Base-by-base conservation (phyloP, 2,113 vertebrate genomes). In the Urocolius indicus region DNA sequence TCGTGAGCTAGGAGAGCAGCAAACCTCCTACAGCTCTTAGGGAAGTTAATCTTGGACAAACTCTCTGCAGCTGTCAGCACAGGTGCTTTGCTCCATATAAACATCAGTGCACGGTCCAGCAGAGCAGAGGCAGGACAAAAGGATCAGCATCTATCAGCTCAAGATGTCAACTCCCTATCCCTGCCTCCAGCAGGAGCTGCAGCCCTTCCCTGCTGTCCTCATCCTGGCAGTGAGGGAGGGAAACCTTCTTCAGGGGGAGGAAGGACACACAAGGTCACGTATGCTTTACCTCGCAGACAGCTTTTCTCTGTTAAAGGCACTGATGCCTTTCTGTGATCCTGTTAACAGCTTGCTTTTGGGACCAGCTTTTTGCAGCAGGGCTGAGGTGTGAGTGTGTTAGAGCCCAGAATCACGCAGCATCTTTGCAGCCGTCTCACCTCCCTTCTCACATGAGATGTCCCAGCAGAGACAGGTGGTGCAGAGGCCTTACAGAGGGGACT, bases 381-480 rank as follows among this genome's bases (percentile, higher is more conserved):
- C 83, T 49, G 92, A 95, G 79, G 87, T 88, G 94, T 46, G 93
- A 97, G 81, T 0, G 1, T 89, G 85, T 76, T 90, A 52, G 82
- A 83, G 82, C 59, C 59, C 72, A 52, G 79, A 26, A 34, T 81
- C 87, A 71, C 2, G 0, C 71, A 18, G 92, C 78, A 36, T 55
- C 68, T 90, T 72, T n/a, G 61, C 75, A 77, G 72, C 72, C 6
- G 23, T 89, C 72, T 94, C 94, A 94, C 90, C 71, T 95, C 75
- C 48, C 76, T 91, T 74, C 67, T 88, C 67, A n/a, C 46, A 72
- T 5, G 75, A 89, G 77, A 7, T 24, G 67, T 91, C 93, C 87
- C 4, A 2, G 63, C 74, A 48, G 51, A 77, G 32, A 76, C 84
- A 69, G 76, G 83, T 43, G 87, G 65, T 24, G 8, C 61, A 11